phyloP scores from a whole-genome alignment of 2,797 vertebrate species.

The Anas bernieri region DNA sequence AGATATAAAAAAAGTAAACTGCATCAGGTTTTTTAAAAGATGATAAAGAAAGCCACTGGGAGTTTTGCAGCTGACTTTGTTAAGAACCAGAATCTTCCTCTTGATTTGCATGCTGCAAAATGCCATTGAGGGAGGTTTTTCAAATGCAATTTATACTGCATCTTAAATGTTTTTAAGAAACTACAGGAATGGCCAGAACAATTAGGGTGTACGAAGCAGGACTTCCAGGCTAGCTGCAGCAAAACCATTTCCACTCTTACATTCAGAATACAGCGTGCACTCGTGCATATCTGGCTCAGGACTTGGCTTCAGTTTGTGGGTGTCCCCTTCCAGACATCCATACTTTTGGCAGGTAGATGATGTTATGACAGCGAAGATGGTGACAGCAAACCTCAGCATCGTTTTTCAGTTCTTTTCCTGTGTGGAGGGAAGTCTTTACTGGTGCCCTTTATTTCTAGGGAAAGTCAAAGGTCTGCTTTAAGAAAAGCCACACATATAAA shows the following conservation, averaged over 20 bases:
- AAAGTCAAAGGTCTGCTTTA: neutral
- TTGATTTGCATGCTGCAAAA: neutral
- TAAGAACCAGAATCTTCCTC: neutral
- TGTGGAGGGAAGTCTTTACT: conserved; percentile 17
- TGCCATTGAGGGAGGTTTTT: neutral
- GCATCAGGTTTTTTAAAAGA: neutral
- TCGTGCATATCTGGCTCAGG: conserved; percentile 67
- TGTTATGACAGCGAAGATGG: conserved; percentile 31
- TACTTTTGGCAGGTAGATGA: conserved; percentile 36
- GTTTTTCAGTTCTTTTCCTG: conserved; percentile 10
- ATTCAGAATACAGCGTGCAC: conserved; percentile 73
- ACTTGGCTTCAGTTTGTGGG: conserved; percentile 71
- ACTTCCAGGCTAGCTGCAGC: neutral
- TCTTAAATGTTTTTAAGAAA: neutral
- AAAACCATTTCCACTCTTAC: conserved; percentile 63
- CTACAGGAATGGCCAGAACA: neutral
- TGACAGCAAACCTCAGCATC: conserved; percentile 61
- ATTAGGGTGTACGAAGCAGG: neutral
- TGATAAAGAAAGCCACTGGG: neutral
- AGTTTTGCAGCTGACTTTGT: neutral
- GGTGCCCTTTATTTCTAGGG: neutral
- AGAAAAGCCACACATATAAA: neutral
- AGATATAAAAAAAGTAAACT: neutral
- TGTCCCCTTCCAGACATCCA: conserved; percentile 62
- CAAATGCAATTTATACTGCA: neutral